Evolutionary conservation across 2,113 vertebrate species (phyloP), one percentile per base, ranked within the genome.

Genomic region (Motacilla alba): DNA sequence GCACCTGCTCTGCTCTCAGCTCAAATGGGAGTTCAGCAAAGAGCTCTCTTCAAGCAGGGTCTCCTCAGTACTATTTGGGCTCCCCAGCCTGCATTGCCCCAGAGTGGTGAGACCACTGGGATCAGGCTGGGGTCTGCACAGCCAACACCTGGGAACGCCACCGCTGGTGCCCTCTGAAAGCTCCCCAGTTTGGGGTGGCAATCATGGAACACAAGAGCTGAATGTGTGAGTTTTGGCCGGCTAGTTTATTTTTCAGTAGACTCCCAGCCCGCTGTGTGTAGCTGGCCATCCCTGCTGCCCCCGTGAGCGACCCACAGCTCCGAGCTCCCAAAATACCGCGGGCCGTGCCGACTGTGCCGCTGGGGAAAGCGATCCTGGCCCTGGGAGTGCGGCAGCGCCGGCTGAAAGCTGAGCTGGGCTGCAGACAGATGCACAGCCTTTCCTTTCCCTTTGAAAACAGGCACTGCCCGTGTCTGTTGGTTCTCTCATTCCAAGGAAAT

Each of bases 121-220:
- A 3, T 6, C 1, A 0, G 5, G 39, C 13, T 9, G 2, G 15
- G 43, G 4, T 47, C 33, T 37, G 55, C 21, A 2, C 3, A 6
- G 35, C 35, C 19, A 21, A 17, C 1, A 7, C 21, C 18, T 0
- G 0, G 7, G 19, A 43, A 8, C 21, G 19, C 3, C 3, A 2
- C 31, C 69, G 20, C 0, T 0, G 1, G 33, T 17, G 30, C 43
- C 39, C 15, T 39, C 31, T 2, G 6, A 22, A 22, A 63, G 2
- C 64, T 66, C 30, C 86, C 10, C 1, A 4, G 0, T 10, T 43
- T 24, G 58, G 41, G 50, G 8, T 11, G 70, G 66, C 18, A 60
- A 22, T n/a, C 52, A 10, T 21, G 39, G 56, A 73, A 30, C 41
- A 10, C 46, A n/a, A 53, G 41, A 75, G 58, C 7, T 30, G 27